Conservation (phyloP, 2,888 invertebrate species). For the Perizoma flavofasciatum region DNA sequence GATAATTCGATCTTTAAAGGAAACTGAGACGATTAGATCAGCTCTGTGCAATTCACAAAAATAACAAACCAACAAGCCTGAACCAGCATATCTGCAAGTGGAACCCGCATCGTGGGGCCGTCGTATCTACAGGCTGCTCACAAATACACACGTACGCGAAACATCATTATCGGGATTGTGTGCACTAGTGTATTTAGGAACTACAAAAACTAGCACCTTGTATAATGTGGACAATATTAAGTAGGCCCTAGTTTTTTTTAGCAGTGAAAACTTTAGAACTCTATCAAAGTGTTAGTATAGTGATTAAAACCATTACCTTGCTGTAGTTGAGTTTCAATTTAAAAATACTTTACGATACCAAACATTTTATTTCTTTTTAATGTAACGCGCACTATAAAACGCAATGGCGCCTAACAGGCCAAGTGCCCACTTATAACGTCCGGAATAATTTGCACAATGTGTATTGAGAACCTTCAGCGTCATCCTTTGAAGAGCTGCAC, state of each 20-base stretch:
- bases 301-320: no score
- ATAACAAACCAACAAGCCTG: background rate
- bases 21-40: background rate
- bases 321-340: no score
- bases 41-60: background rate
- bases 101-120: constrained; percentile 12
- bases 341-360: no score
- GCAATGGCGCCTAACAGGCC: constrained; percentile 14
- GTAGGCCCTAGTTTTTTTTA: background rate
- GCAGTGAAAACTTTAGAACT: background rate
- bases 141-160: constrained; percentile 62
- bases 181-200: constrained; percentile 50
- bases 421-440: constrained; percentile 21
- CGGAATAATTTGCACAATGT: constrained; percentile 24
- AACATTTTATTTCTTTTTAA: background rate
- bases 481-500: constrained; percentile 30
- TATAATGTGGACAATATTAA: constrained; percentile 16
- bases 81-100: constrained; percentile 20
- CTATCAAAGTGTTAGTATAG: no score
- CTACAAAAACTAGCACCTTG: constrained; percentile 34
- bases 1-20: background rate
- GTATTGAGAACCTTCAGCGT: constrained; percentile 21
- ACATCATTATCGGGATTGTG: constrained; percentile 64
- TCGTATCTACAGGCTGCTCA: constrained; percentile 43
- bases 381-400: constrained; percentile 7